Conservation (phyloP, 2,113 vertebrate genomes). For the Felis chaus region DNA sequence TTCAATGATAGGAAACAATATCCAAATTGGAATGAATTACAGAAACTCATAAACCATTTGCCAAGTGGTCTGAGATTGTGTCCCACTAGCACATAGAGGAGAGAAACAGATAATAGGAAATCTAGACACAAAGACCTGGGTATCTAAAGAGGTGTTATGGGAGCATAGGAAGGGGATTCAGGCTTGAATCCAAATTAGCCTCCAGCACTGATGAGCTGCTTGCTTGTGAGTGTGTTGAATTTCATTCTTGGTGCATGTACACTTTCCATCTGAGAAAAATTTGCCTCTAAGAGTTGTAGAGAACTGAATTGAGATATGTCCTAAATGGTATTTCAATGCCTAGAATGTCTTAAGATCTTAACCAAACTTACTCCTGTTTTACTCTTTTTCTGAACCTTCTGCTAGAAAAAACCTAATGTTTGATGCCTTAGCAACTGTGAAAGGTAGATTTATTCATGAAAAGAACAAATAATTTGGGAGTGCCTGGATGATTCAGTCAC, state of each 20-base stretch:
- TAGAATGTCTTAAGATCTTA: neutral
- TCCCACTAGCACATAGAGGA: neutral
- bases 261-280: neutral
- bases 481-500: neutral
- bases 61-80: neutral
- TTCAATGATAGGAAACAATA: neutral
- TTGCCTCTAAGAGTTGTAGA: neutral
- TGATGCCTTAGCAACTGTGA: neutral
- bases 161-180: neutral
- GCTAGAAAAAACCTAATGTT: neutral
- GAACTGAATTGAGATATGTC: neutral
- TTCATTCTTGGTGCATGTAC: neutral
- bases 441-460: neutral
- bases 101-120: neutral
- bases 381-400: neutral
- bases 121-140: neutral
- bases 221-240: neutral
- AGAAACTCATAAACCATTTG: neutral
- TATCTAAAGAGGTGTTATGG: neutral
- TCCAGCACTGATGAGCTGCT: neutral
- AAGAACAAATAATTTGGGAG: neutral
- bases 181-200: neutral
- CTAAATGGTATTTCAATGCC: neutral
- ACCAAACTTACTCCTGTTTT: neutral
- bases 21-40: neutral